phyloP scores from a whole-genome alignment of 2,113 vertebrate genomes.

The Macrotus californicus region DNA sequence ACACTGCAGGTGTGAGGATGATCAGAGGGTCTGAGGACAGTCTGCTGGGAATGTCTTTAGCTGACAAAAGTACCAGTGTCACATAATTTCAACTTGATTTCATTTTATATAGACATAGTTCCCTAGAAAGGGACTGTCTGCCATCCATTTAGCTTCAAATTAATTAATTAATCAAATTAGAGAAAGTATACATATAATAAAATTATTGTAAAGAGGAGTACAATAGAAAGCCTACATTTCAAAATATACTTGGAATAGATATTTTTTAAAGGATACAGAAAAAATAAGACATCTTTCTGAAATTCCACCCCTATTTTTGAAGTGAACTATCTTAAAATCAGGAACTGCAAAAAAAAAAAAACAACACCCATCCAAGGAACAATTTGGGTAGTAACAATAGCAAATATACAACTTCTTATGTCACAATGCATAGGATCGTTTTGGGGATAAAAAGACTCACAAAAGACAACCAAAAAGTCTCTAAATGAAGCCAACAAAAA shows the following conservation, averaged over 20 bases:
- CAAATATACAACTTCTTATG: neutral
- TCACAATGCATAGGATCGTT: neutral
- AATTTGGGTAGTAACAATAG: neutral
- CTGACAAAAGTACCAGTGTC: neutral
- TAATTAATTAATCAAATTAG: neutral
- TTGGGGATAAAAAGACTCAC: neutral
- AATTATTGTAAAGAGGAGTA: neutral
- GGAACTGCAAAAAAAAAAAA: neutral
- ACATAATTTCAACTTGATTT: neutral
- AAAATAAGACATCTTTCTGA: neutral
- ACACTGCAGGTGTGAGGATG: neutral
- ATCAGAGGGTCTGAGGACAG: neutral
- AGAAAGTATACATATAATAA: neutral
- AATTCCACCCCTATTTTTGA: neutral
- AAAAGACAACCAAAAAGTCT: neutral
- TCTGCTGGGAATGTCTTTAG: neutral
- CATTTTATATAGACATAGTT: neutral
- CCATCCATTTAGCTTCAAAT: neutral
- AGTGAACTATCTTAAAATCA: neutral
- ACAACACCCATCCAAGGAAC: neutral
- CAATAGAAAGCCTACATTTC: neutral
- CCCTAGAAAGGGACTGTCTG: neutral
- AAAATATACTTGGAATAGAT: neutral
- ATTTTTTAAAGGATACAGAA: neutral
- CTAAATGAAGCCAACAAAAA: neutral